Conservation (phyloP, 2,888 invertebrate genomes). For the Noctua comes region DNA sequence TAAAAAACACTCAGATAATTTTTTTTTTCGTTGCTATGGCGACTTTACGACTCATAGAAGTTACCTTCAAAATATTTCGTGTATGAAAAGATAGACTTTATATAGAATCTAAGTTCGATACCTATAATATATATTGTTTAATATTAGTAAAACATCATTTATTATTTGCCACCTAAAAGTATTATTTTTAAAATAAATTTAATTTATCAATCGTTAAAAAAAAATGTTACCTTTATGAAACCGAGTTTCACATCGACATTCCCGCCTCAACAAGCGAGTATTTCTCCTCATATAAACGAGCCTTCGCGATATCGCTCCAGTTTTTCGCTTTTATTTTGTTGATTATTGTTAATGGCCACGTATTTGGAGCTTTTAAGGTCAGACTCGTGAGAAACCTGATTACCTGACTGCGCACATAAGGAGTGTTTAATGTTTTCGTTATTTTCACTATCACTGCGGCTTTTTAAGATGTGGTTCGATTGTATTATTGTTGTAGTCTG, state of each 20-base stretch:
- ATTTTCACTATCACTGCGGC: conserved; percentile 19
- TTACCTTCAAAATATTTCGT: no score
- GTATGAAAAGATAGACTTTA: no score
- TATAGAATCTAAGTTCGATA: no score
- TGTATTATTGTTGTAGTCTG: background rate
- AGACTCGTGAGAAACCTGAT: conserved; percentile 16
- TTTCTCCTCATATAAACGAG: background rate
- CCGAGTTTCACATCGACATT: background rate
- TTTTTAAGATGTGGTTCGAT: background rate
- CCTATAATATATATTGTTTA: no score
- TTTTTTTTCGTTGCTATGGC: no score
- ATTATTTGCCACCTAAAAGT: no score
- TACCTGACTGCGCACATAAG: background rate
- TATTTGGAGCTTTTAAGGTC: conserved; percentile 33
- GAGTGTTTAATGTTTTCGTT: background rate
- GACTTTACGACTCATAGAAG: no score
- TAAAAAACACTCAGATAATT: no score
- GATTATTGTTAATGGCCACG: conserved; percentile 8
- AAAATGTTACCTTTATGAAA: no score
- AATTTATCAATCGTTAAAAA: no score
- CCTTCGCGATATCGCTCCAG: background rate
- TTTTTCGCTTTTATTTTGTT: conserved; percentile 11
- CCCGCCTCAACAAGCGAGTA: background rate
- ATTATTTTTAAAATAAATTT: no score
- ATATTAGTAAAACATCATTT: no score